A percentile compares a stretch with the other conserved stretches of the same genome.
phyloP scores from a whole-genome alignment of 2,797 vertebrate species.

The Squalus acanthias region DNA sequence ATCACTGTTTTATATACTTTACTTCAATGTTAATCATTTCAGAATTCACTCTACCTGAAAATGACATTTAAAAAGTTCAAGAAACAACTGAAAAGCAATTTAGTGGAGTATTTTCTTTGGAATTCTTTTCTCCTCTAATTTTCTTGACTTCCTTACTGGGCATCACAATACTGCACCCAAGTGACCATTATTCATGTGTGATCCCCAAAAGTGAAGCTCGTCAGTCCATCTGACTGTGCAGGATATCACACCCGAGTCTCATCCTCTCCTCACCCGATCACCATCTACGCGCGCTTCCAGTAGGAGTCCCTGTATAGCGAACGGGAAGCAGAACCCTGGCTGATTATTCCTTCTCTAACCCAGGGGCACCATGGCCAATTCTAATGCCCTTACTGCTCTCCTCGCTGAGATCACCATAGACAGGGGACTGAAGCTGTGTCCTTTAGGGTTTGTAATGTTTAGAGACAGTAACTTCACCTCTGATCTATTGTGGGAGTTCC shows the following conservation, averaged over 20 bases:
- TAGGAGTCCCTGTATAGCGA: neutral
- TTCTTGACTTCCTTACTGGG: neutral
- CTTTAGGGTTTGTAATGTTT: neutral
- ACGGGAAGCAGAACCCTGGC: neutral
- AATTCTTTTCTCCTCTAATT: neutral
- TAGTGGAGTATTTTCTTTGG: neutral
- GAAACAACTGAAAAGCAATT: neutral
- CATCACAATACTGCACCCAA: neutral
- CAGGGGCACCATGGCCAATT: neutral
- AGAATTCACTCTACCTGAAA: neutral
- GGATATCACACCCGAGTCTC: neutral
- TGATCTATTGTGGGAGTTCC: neutral
- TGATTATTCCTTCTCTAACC: neutral
- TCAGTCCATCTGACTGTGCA: neutral
- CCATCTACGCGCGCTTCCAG: neutral
- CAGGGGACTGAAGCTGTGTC: neutral
- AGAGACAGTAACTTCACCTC: neutral
- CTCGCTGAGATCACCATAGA: neutral
- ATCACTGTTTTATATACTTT: constrained; percentile 26
- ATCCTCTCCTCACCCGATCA: neutral
- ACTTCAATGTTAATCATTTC: neutral
- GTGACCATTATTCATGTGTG: neutral
- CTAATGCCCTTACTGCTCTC: neutral
- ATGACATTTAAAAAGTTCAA: neutral
- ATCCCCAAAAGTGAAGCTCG: neutral